phyloP scores from a whole-genome alignment of 2,888 invertebrate species.

The Polylopha cassiicola region DNA sequence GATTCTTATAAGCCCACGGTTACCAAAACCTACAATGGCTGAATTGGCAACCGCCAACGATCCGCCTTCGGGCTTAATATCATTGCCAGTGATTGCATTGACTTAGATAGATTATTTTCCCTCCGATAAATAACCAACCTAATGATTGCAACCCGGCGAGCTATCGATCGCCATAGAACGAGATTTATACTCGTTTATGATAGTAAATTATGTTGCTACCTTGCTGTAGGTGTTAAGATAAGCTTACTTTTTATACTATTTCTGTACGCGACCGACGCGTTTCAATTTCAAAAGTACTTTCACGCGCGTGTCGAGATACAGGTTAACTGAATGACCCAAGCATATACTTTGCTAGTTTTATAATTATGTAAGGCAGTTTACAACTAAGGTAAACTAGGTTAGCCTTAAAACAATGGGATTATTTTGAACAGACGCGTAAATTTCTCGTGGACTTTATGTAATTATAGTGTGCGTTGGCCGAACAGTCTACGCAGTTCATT shows the following conservation, averaged over 20 bases:
- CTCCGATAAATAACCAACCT: conserved; percentile 38
- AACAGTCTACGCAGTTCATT: conserved; percentile 4
- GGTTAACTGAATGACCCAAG: neutral
- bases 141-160: conserved; percentile 40
- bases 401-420: conserved; percentile 17
- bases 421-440: conserved; percentile 14
- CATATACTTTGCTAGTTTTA: conserved; percentile 10
- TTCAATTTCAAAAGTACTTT: no score
- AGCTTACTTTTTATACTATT: no score
- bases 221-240: conserved; percentile 44
- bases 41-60: no score
- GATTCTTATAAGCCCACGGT: no score
- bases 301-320: no score
- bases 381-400: conserved; percentile 17
- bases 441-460: conserved; percentile 17
- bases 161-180: conserved; percentile 39
- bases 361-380: conserved; percentile 19
- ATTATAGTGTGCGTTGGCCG: conserved; percentile 12
- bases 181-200: conserved; percentile 45
- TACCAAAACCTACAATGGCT: no score
- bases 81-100: conserved; percentile 21
- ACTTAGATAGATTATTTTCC: conserved; percentile 36
- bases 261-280: no score
- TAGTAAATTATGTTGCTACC: conserved; percentile 47
- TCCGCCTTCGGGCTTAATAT: no score